Evolutionary conservation across 1,140 invertebrate genomes (phyloP).

Genomic region (Dysdera silvatica): DNA sequence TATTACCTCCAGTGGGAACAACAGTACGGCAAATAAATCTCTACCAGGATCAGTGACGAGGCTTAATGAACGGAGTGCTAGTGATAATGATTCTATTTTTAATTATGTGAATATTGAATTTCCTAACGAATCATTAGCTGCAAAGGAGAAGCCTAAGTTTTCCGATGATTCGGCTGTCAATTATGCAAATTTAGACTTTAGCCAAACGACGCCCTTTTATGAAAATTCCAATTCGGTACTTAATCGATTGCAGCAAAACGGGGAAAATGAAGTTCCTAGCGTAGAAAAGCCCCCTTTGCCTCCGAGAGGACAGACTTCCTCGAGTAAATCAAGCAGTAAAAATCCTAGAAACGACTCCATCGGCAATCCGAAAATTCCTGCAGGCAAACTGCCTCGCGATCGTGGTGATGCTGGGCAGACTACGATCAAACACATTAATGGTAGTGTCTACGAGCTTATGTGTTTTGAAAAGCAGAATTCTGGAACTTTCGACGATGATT

Average conservation of each 20-base stretch:
- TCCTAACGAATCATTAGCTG: neutral
- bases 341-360: no score
- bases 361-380: no score
- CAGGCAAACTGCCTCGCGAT: neutral
- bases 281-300: slow-evolving; percentile 17
- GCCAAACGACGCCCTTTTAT: slow-evolving; percentile 12
- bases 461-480: slow-evolving; percentile 10
- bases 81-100: no score
- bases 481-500: slow-evolving; percentile 5
- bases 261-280: neutral
- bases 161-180: neutral
- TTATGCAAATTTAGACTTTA: slow-evolving; percentile 21
- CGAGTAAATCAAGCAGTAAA: neutral
- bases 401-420: slow-evolving; percentile 12
- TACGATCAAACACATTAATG: neutral
- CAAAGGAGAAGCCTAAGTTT: neutral
- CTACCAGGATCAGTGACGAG: no score
- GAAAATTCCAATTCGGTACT: slow-evolving; percentile 24
- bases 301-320: neutral
- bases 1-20: no score
- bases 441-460: slow-evolving; percentile 26
- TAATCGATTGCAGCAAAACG: slow-evolving; percentile 5
- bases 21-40: no score
- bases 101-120: slow-evolving; percentile 23
- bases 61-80: no score